Base-by-base conservation (phyloP, 2,797 vertebrate species). In the Scarus forsteni region DNA sequence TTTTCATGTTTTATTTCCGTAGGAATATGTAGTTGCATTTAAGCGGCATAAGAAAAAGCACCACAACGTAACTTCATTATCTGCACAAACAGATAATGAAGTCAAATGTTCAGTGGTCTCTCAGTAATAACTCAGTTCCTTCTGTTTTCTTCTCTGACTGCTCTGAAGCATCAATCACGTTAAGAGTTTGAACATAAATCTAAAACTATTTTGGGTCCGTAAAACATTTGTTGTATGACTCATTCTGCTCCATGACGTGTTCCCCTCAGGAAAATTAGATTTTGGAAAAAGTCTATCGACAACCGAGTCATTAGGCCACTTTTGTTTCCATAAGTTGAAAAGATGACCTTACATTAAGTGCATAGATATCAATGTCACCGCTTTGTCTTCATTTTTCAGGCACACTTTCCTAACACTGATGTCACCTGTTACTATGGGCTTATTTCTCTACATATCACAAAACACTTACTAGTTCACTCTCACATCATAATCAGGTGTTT, bases 151-250 rank as follows among this genome's bases (percentile, higher is more conserved):
- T 75, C 66, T 73, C 76, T 46, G 64, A 44, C 43, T 44, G 12
- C 34, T 12, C 18, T 45, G 75, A 66, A 61, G 10, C 81, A 80
- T 86, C 63, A 15, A 79, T 83, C 78, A 81, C 40, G 14, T 69
- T 70, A 70, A 84, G 76, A 76, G 78, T 79, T 49, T 51, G 53
- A 70, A 40, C 83, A 89, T 86, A 77, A 73, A 83, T 89, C 85
- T 81, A 77, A 57, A 56, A 70, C 73, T 75, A 71, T 73, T 68
- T 12, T 40, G 45, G 60, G 34, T 19, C 45, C 0, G 52, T 64
- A 52, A 71, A 54, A 66, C 15, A 56, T 82, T 76, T 49, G 1
- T 80, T 54, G 73, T 51, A 70, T 89, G 82, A 87, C 73, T 81
- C 84, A 90, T 57, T 74, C 74, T 55, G 44, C 73, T 84, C 49